These are phyloP conservation scores for Cantharis rustica DNA, from an alignment of 2,888 invertebrate species.

Conservation along the genomic window DNA sequence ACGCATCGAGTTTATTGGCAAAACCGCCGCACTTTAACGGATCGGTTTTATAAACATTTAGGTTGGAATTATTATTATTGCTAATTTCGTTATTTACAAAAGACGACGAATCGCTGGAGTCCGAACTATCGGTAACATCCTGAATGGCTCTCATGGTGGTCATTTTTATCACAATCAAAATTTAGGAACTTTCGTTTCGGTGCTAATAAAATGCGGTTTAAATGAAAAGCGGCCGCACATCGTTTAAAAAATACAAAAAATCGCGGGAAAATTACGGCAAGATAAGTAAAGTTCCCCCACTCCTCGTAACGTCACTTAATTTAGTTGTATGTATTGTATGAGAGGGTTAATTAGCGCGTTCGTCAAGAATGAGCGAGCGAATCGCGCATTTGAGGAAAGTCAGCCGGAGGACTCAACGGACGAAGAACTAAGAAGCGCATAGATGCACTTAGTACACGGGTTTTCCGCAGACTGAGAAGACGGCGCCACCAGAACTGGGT, in stretches of 20 bases:
- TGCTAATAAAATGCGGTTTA: neutral
- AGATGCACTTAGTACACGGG: slow-evolving; percentile 53
- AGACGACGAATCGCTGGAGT: slow-evolving; percentile 53
- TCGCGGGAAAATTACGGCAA: slow-evolving; percentile 15
- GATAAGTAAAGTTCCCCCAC: slow-evolving; percentile 21
- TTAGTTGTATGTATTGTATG: slow-evolving; percentile 36
- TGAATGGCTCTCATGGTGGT: slow-evolving; percentile 38
- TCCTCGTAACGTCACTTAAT: slow-evolving; percentile 34
- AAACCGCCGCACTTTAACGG: slow-evolving; percentile 53
- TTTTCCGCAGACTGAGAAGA: slow-evolving; percentile 54
- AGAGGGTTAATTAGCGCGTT: slow-evolving; percentile 42
- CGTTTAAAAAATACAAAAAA: slow-evolving; percentile 3
- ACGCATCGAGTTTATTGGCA: slow-evolving; percentile 55
- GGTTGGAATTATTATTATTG: slow-evolving; percentile 24
- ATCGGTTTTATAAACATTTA: slow-evolving; percentile 37
- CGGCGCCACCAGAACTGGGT: slow-evolving; percentile 55
- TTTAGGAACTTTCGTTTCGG: neutral
- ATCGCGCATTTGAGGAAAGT: slow-evolving; percentile 29
- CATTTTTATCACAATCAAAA: slow-evolving; percentile 10
- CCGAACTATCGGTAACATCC: slow-evolving; percentile 51
- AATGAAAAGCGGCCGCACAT: neutral
- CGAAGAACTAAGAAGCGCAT: slow-evolving; percentile 34
- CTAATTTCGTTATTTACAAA: slow-evolving; percentile 42
- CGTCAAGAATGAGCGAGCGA: slow-evolving; percentile 37
- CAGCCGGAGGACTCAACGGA: slow-evolving; percentile 31